Conservation (phyloP, 2,888 invertebrate genomes). For the Tetanocera ferruginea region DNA sequence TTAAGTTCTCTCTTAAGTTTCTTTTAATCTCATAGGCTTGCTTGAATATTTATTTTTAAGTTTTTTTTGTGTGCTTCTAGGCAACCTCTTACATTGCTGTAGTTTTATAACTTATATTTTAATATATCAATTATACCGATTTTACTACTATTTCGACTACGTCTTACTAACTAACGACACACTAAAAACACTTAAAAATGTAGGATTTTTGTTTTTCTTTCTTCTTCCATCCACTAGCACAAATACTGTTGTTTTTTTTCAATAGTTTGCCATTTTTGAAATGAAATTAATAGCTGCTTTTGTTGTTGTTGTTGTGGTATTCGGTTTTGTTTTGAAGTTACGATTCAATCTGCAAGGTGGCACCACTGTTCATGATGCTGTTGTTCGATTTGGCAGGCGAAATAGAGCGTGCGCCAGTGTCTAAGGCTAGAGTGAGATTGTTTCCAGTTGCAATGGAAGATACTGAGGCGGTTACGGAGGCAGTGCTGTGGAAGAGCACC, state of each 20-base stretch:
- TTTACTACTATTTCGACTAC: slow-evolving; percentile 12
- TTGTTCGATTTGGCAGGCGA: slow-evolving; percentile 63
- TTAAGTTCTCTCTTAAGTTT: background rate
- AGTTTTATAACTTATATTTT: background rate
- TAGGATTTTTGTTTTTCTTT: background rate
- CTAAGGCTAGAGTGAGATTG: slow-evolving; percentile 58
- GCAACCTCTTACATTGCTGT: background rate
- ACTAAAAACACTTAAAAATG: slow-evolving; percentile 11
- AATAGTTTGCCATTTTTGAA: background rate
- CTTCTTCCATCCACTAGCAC: background rate
- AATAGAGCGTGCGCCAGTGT: slow-evolving; percentile 55
- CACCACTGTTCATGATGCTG: slow-evolving; percentile 53
- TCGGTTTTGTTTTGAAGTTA: slow-evolving; percentile 11
- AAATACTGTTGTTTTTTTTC: slow-evolving; percentile 24
- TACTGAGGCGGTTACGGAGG: slow-evolving; percentile 44
- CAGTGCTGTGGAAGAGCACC: slow-evolving; percentile 62
- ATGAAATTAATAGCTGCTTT: background rate
- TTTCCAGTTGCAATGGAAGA: slow-evolving; percentile 51
- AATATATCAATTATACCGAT: background rate
- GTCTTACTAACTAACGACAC: slow-evolving; percentile 15
- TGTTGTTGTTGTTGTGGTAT: slow-evolving; percentile 9
- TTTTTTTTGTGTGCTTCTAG: background rate
- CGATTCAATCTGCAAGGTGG: slow-evolving; percentile 26
- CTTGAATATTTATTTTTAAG: background rate
- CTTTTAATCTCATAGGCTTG: background rate